Evolutionary conservation across 37 sponge, comb jelly and placozoan species (phyloP).

Genomic region (Ianthella basta): DNA sequence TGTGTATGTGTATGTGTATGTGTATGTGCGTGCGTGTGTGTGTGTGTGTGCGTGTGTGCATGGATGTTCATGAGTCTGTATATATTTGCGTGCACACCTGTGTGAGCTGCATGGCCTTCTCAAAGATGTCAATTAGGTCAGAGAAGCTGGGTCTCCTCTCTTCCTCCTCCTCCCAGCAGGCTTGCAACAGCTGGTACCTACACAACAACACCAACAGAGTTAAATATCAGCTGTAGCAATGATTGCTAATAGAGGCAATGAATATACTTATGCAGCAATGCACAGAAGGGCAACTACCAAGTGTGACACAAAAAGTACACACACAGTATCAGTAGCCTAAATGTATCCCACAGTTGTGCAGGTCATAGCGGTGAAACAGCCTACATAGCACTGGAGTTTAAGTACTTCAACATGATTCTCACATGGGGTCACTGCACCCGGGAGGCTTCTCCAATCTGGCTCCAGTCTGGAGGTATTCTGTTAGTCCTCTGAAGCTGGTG

Average conservation of each 20-base stretch:
- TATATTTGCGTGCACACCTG: slow-evolving; percentile 13
- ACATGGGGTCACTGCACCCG: slow-evolving; percentile 52
- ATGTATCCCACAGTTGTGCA: no score
- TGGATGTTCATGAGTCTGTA: background rate
- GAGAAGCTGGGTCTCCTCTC: slow-evolving; percentile 57
- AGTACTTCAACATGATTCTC: no score
- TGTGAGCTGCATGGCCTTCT: background rate
- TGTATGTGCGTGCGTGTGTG: slow-evolving; percentile 30
- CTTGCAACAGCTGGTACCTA: slow-evolving; percentile 59
- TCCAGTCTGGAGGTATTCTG: slow-evolving; percentile 39
- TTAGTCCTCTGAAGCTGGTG: slow-evolving; percentile 41
- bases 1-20: slow-evolving; percentile 30
- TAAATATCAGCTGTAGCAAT: background rate
- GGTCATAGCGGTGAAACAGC: no score
- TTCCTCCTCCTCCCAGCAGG: slow-evolving; percentile 58
- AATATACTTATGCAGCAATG: background rate
- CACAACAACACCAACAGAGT: background rate
- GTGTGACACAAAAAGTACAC: no score
- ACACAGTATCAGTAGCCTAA: no score
- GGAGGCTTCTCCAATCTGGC: slow-evolving; percentile 46
- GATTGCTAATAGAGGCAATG: background rate
- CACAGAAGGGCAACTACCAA: background rate
- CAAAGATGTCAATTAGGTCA: slow-evolving; percentile 44
- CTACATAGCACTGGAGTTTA: no score
- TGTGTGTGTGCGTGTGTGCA: slow-evolving; percentile 13